Conservation (phyloP, 2,113 vertebrate genomes). For the Daboia siamensis region DNA sequence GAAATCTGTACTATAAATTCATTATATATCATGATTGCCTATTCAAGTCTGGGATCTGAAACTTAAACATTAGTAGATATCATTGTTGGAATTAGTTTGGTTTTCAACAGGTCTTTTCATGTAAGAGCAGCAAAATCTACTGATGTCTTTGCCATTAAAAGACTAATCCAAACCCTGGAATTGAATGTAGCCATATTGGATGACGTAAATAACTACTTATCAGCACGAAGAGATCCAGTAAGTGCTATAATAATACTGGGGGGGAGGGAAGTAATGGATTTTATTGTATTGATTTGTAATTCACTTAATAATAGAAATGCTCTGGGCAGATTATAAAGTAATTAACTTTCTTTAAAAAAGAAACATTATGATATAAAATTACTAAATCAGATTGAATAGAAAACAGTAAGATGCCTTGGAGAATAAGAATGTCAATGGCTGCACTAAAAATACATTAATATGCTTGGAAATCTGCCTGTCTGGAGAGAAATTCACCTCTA, state of each 20-base stretch:
- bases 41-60: neutral
- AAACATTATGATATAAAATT: neutral
- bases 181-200: conserved; percentile 68
- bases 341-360: neutral
- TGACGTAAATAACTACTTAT: conserved; percentile 72
- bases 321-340: neutral
- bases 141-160: conserved; percentile 71
- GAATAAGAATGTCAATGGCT: neutral
- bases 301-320: neutral
- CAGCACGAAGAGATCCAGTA: conserved; percentile 73
- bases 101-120: conserved; percentile 70
- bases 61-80: neutral
- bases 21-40: neutral
- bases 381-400: neutral
- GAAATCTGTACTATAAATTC: neutral
- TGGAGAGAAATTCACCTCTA: neutral
- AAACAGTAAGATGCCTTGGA: neutral
- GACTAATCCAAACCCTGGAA: conserved; percentile 69
- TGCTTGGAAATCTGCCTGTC: neutral
- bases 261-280: neutral
- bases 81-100: neutral
- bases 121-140: conserved; percentile 72
- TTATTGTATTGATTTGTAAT: neutral
- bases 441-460: neutral
- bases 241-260: conserved; percentile 48